Evolutionary conservation across 2,113 vertebrate genomes (phyloP), one percentile per base, ranked within the genome.

Genomic region (Nerophis ophidion): DNA sequence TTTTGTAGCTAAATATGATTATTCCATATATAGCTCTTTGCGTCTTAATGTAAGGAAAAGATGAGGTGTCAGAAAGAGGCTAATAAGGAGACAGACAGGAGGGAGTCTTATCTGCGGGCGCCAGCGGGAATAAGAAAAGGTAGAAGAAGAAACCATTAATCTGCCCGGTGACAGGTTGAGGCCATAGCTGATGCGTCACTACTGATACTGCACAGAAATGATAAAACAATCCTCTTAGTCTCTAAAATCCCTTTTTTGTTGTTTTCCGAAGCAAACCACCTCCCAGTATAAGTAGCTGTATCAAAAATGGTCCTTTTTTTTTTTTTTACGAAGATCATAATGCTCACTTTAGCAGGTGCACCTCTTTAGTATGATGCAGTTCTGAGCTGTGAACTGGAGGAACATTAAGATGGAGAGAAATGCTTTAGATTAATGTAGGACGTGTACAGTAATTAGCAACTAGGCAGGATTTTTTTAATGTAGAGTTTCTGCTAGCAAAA

Each of bases 81-180:
- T 12, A 8, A 53, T 35, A 65, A 54, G 72, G 51, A 63, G 49
- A 55, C 40, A 19, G 53, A 56, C 15, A 59, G 55, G 57, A 48
- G 44, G 60, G 54, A 69, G 63, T 46, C 17, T 65, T 84, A 87
- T 85, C 86, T 73, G 67, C 75, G 63, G 60, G 53, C 9, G 12
- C 72, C 79, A 83, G 77, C 61, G 65, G 58, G 59, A 44, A 50
- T 54, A 44, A 55, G 45, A 60, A 60, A 59, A 75, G 66, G 67
- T 65, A 55, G 72, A 26, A 69, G 64, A 65, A 16, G 9, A 61
- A 64, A 34, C 10, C 75, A 81, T 87, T 86, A 82, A 86, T 89
- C 83, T 82, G 62, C 62, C 48, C 14, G 6, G 46, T 84, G 84
- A 87, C 82, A 61, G 83, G 86, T 86, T 86, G 79, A 81, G 85